These are phyloP conservation scores for Hemibagrus guttatus DNA, from an alignment of 2,797 vertebrate genomes.

Conservation along the genomic window DNA sequence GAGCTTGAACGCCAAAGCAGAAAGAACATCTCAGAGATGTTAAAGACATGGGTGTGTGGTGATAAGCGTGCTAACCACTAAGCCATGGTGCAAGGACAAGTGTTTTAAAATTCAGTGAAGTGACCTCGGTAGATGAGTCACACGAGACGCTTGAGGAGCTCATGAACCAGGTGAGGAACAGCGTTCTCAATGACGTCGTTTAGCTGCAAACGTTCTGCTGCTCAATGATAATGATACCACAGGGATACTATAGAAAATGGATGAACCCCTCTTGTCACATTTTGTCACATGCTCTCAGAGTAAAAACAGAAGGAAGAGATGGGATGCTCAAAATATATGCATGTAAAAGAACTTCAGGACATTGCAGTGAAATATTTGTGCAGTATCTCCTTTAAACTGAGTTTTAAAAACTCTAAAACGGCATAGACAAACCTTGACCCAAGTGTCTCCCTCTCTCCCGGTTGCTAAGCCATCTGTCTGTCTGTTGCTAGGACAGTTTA, in stretches of 20 bases:
- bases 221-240: constrained; percentile 1
- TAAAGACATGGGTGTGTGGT: background rate
- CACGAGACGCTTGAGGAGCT: background rate
- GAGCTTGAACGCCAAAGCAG: background rate
- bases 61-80: too few species aligned
- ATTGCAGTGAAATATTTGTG: background rate
- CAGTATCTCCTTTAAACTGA: background rate
- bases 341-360: background rate
- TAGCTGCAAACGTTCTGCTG: background rate
- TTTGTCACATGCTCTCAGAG: background rate
- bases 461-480: constrained; percentile 46
- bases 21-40: background rate
- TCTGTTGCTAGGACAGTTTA: constrained; percentile 45
- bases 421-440: constrained; percentile 24
- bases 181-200: background rate
- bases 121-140: background rate
- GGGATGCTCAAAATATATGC: background rate
- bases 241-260: background rate
- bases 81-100: background rate
- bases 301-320: background rate
- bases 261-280: background rate
- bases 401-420: background rate
- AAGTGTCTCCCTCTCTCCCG: constrained; percentile 14
- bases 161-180: constrained; percentile 16
- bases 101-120: background rate